phyloP scores from a whole-genome alignment of 2,888 invertebrate species.

The Erannis defoliaria region DNA sequence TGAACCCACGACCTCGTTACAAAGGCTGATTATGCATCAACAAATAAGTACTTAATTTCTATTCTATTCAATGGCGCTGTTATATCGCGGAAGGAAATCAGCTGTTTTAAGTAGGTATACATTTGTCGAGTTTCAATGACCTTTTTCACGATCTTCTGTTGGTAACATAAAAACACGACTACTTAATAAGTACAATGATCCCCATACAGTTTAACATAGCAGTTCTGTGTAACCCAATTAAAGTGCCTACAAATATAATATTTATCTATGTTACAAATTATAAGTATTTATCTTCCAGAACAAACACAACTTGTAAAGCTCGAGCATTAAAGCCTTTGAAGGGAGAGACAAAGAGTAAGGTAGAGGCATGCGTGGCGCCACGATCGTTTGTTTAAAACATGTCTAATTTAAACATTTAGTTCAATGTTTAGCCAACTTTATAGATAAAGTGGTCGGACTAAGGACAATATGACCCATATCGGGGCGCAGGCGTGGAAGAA shows the following conservation, averaged over 20 bases:
- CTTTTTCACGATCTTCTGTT: no score
- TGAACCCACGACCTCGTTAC: no score
- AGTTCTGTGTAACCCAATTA: not conserved
- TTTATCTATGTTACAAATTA: not conserved
- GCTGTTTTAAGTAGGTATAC: no score
- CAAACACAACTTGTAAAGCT: constrained; percentile 28
- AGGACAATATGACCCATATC: constrained; percentile 80
- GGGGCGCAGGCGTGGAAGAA: constrained; percentile 79
- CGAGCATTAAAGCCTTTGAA: constrained; percentile 48
- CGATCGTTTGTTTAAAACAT: not conserved
- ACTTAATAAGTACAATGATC: not conserved
- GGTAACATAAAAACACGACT: no score
- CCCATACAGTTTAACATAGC: not conserved
- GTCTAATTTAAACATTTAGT: not conserved
- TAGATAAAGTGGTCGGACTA: constrained; percentile 4
- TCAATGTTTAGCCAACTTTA: not conserved
- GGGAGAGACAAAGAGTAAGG: constrained; percentile 65
- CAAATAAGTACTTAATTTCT: no score
- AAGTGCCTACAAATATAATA: not conserved
- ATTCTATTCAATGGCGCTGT: no score
- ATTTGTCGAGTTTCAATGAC: no score
- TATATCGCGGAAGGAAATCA: no score
- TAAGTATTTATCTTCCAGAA: constrained; percentile 18
- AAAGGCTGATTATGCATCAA: no score
- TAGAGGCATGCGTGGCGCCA: not conserved